Base-by-base conservation (phyloP, 2,888 invertebrate genomes). In the Eumacrocentrus americanus region DNA sequence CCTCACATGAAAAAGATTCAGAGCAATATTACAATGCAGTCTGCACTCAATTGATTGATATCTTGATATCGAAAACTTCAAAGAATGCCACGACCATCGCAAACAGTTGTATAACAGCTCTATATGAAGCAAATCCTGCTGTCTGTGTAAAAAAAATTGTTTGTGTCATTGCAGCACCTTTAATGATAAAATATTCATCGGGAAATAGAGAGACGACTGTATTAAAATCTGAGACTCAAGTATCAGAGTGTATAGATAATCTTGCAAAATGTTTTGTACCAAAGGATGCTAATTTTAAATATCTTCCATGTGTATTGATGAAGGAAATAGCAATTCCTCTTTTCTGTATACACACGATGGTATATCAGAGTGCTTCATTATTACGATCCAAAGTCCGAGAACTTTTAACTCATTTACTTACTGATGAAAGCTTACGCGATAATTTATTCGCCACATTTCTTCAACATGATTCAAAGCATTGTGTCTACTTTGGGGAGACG, bases 31-130 rank as follows among this genome's bases (percentile, higher is more conserved):
- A 86, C 50, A 60, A 73, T 50, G 71, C 75, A 35, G 66, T 82
- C 58, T 79, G 78, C 56, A 65, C 76, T 40, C 83, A 83, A 50
- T 46, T 34, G 25, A 29, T 61, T 18, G 20, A 23, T 6, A 47
- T 35, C 48, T 50, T 87, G 12, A 70, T 69, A 40, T 73, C 81
- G 18, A 82, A 82, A 61, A 82, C 82, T 60, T 75, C 80, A 35
- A 70, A 64, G 9, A 82, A 84, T 68, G 82, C 83, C 56, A 69
- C 82, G 52, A 72, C 81, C 16, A 82, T 88, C 57, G 86, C 86
- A 54, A 82, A 84, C 20, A 81, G 83, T 25, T 89, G 88, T 75
- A 81, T 86, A 2, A 81, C 85, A 63, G 78, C 77, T 59, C 76
- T 90, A 23, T 80, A 83, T 71, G 82, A 84, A 51, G 82, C 80